These are phyloP conservation scores for Himalopsyche anomala DNA, from an alignment of 2,888 invertebrate species.

Conservation along the genomic window DNA sequence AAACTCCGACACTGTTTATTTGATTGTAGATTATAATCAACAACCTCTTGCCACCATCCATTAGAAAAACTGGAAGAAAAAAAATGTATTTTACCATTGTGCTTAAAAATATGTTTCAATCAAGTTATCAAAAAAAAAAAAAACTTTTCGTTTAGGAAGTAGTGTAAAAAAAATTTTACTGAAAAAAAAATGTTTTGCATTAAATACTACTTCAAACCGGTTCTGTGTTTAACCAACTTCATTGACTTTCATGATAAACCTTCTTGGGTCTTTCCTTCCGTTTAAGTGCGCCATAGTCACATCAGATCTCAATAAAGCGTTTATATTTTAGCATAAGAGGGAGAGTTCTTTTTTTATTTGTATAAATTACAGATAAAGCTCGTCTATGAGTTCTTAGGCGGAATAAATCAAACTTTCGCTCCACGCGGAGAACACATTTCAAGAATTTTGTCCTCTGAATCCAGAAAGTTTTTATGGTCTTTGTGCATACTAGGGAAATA, in stretches of 20 bases:
- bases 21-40: no score
- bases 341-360: slow-evolving; percentile 38
- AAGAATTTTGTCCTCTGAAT: background rate
- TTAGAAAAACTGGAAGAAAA: no score
- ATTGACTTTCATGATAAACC: slow-evolving; percentile 60
- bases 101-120: no score
- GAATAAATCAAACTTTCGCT: slow-evolving; percentile 13
- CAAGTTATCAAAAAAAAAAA: no score
- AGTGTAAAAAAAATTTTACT: no score
- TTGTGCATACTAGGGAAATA: background rate
- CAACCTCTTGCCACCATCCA: no score
- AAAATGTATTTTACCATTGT: no score
- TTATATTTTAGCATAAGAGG: slow-evolving; percentile 47
- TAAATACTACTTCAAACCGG: background rate
- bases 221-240: slow-evolving; percentile 29
- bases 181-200: no score
- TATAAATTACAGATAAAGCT: slow-evolving; percentile 15
- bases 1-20: no score
- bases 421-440: background rate
- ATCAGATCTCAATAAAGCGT: slow-evolving; percentile 56
- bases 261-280: slow-evolving; percentile 50
- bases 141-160: no score
- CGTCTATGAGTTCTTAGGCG: slow-evolving; percentile 7
- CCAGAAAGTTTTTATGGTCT: background rate
- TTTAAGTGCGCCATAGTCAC: slow-evolving; percentile 42